Evolutionary conservation across 2,888 invertebrate genomes (phyloP), one percentile per base, ranked within the genome.

Genomic region (Drosophila anomelani): DNA sequence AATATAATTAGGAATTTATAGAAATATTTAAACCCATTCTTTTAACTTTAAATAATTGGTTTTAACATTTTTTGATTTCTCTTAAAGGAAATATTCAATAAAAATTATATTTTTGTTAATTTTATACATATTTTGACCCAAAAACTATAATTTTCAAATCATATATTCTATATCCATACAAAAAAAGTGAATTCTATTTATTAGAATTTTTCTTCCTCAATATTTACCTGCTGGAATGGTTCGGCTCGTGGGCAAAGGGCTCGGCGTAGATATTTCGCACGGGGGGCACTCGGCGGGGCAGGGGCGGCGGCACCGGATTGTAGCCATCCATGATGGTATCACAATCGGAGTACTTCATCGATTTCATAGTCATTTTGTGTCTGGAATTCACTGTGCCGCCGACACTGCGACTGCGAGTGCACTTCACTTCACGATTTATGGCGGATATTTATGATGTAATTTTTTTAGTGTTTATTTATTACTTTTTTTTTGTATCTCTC

Each of bases 271-370:
- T 93, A 83, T 93, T 93, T 72, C 93, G 90, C 68, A 91, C 91
- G 57, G 93, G 93, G 64, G 93, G 93, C 78, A 93, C 92, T 60
- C 93, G 90, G 38, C 93, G 90, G 74, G 93, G 93, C 75, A 93
- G 84, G 59, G 93, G 93, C 26, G 93, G 93, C 77, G 93, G 93
- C 78, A 93, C 92, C 59, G 93, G 93, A 91, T 93, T 93, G 88
- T 92, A 93, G 80, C 92, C 92, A 90, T 93, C 93, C 93, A 93
- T 93, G 88, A 93, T 93, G 80, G 93, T 92, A 91, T 93, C 93
- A 92, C 93, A 93, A 92, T 93, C 93, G 84, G 92, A 92, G 88
- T 93, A 93, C 90, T 93, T 93, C 84, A 93, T 93, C 87, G 93
- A 93, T 92, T 93, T 93, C 93, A 92, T 93, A 90, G 93, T 93